Evolutionary conservation across 2,113 vertebrate species (phyloP), one percentile per base, ranked within the genome.

Genomic region (Anolis carolinensis): DNA sequence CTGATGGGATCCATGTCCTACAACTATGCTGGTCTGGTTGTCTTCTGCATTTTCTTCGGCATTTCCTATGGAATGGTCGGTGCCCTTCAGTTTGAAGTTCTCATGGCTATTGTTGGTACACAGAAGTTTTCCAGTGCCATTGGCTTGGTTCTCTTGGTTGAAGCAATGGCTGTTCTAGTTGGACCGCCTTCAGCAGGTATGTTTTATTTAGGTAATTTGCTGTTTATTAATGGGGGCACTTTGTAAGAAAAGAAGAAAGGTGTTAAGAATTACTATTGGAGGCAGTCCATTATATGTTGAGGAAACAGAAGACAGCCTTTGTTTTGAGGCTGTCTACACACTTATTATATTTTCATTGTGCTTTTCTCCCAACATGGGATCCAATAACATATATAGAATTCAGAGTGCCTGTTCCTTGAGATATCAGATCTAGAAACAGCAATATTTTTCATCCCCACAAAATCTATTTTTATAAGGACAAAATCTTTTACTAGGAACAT

Each of bases 61-160:
- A 93, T 99, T 93, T 99, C 98, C 79, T 99, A 99, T 0, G 98
- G 98, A 83, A 99, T 99, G 98, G 98, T 99, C 92, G 98, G 98
- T 0, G 98, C 98, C 2, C 96, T 99, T 87, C 98, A 99, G 95
- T 99, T 99, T 81, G 98, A 99, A 94, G 98, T 99, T 86, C 97
- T 99, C 83, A 99, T 99, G 98, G 91, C 97, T n/a, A 97, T 99
- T 0, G 98, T 99, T 83, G 98, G 98, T 20, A 98, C 98, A 0
- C 95, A 97, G 74, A 98, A 96, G 92, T 99, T 99, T 93, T 96
- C 98, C 95, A 99, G 98, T 4, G 98, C 98, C 87, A 98, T 99
- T 0, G 98, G 98, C 72, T 97, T 99, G 20, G 98, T 99, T 65
- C 96, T 99, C 87, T 95, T 99, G 87, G 94, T 97, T 82, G 98